These are phyloP conservation scores for Schizotus pectinicornis DNA, from an alignment of 2,888 invertebrate species.

Conservation along the genomic window DNA sequence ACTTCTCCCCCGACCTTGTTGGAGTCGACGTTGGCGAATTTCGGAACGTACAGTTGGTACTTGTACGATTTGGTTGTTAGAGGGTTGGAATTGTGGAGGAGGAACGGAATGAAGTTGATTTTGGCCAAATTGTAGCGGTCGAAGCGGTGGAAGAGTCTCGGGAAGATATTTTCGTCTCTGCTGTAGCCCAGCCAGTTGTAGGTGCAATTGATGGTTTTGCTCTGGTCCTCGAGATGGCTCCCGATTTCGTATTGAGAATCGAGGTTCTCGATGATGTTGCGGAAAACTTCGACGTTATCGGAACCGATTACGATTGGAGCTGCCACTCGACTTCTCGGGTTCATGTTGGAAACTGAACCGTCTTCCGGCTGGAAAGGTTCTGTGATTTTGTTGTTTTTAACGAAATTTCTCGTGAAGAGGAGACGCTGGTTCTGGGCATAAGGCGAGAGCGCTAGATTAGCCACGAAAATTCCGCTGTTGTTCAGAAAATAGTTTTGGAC, in stretches of 20 bases:
- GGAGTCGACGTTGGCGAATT: slow-evolving; percentile 70
- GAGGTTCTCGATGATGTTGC: slow-evolving; percentile 92
- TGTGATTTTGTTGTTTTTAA: slow-evolving; percentile 82
- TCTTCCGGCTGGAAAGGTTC: slow-evolving; percentile 80
- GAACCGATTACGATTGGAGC: slow-evolving; percentile 93
- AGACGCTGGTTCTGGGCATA: slow-evolving; percentile 83
- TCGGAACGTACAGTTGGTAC: slow-evolving; percentile 78
- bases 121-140: slow-evolving; percentile 94
- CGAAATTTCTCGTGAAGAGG: slow-evolving; percentile 85
- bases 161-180: slow-evolving; percentile 75
- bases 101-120: slow-evolving; percentile 88
- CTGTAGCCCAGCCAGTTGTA: slow-evolving; percentile 91
- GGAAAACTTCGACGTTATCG: slow-evolving; percentile 83
- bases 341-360: slow-evolving; percentile 72
- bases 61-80: slow-evolving; percentile 82
- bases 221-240: slow-evolving; percentile 93
- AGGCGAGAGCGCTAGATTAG: slow-evolving; percentile 85
- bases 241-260: slow-evolving; percentile 93
- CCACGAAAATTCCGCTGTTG: slow-evolving; percentile 89
- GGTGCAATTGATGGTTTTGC: slow-evolving; percentile 90
- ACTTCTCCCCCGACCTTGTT: slow-evolving; percentile 89
- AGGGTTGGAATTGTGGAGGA: slow-evolving; percentile 88
- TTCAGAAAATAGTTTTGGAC: slow-evolving; percentile 89
- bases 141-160: slow-evolving; percentile 81
- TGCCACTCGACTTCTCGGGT: slow-evolving; percentile 90